Percentiles rank a stretch among this genome's conserved stretches.
phyloP scores from a whole-genome alignment of 2,113 vertebrate genomes.

The Macroglossus sobrinus region DNA sequence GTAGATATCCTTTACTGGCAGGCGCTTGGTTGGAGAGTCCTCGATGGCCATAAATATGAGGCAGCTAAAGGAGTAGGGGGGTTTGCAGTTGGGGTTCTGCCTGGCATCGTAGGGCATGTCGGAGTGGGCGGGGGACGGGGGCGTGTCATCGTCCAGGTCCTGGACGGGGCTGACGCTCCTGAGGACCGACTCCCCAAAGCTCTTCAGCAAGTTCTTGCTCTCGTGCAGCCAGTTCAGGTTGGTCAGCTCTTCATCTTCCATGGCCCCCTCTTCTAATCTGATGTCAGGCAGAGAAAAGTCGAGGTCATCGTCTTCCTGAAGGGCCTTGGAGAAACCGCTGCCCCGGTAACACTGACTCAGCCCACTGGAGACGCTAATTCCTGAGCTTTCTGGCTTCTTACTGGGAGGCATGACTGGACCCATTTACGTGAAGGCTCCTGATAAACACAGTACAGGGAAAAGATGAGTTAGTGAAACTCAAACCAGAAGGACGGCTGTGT shows the following conservation, averaged over 20 bases:
- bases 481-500: neutral
- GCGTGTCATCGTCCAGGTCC: constrained; percentile 91
- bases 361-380: constrained; percentile 93
- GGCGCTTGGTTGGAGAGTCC: constrained; percentile 95
- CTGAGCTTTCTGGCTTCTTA: constrained; percentile 98
- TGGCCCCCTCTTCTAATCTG: constrained; percentile 87
- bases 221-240: constrained; percentile 99
- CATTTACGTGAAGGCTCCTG: constrained; percentile 94
- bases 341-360: constrained; percentile 92
- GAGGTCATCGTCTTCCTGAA: constrained; percentile 93
- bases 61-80: constrained; percentile 99
- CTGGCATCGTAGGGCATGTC: constrained; percentile 92
- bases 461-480: constrained; percentile 39
- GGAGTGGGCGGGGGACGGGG: constrained; percentile 90
- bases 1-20: constrained; percentile 99
- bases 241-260: constrained; percentile 96
- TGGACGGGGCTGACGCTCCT: constrained; percentile 96
- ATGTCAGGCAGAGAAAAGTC: constrained; percentile 91
- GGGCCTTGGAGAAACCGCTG: constrained; percentile 88
- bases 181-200: constrained; percentile 95
- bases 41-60: constrained; percentile 99
- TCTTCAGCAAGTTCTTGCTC: constrained; percentile 97
- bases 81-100: constrained; percentile 96
- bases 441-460: constrained; percentile 61
- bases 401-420: constrained; percentile 99